Conservation (phyloP, 2,113 vertebrate genomes). For the Patagioenas fasciata region DNA sequence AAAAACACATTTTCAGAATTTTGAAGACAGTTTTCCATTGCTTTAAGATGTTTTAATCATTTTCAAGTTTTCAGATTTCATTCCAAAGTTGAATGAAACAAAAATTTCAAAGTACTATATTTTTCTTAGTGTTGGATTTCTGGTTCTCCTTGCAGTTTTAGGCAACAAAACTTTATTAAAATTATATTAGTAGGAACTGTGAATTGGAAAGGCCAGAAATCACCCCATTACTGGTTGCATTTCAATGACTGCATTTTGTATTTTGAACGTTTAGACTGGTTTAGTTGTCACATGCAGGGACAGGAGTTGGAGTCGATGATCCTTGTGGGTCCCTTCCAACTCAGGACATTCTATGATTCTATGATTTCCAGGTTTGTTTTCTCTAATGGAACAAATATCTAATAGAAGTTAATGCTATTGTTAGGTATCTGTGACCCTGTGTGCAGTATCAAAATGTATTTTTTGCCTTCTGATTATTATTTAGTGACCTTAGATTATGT, state of each 20-base stretch:
- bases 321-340: too few relatives aligned
- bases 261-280: not conserved
- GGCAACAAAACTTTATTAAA: not conserved
- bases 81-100: not conserved
- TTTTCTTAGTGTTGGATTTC: not conserved
- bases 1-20: not conserved
- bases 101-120: not conserved
- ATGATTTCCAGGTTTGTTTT: not conserved
- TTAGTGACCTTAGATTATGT: not conserved
- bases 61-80: not conserved
- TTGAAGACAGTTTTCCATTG: not conserved
- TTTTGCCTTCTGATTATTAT: not conserved
- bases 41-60: not conserved
- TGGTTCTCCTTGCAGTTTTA: not conserved
- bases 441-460: not conserved
- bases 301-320: too few relatives aligned
- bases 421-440: not conserved
- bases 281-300: not conserved
- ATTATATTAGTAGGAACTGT: not conserved
- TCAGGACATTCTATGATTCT: too few relatives aligned
- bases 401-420: not conserved
- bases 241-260: not conserved
- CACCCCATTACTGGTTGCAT: not conserved
- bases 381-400: not conserved
- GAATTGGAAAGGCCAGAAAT: not conserved